phyloP scores from a whole-genome alignment of 1,140 invertebrate genomes.

The Cardiocondyla obscurior region DNA sequence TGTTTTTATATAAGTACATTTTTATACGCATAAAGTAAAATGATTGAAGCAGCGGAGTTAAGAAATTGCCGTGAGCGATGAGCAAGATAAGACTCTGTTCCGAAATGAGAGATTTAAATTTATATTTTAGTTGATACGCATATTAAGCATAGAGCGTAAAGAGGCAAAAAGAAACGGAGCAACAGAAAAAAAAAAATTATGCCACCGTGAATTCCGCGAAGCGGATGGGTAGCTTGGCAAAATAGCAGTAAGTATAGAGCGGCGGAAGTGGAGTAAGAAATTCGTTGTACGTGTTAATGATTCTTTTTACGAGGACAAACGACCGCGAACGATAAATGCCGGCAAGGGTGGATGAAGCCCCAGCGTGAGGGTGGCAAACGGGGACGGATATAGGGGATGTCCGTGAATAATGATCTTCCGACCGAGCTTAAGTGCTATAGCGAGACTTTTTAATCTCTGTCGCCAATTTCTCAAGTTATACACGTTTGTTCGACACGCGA shows the following conservation, averaged over 20 bases:
- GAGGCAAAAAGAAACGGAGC: slow-evolving; percentile 37
- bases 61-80: background rate
- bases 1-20: background rate
- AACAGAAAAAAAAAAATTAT: slow-evolving; percentile 10
- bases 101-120: background rate
- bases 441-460: slow-evolving; percentile 48
- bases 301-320: slow-evolving; percentile 72
- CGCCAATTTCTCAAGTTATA: background rate
- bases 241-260: background rate
- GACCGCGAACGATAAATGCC: slow-evolving; percentile 61
- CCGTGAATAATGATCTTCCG: slow-evolving; percentile 62
- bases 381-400: background rate
- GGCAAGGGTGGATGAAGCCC: background rate
- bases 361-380: background rate
- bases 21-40: background rate
- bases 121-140: too few species aligned
- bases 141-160: background rate
- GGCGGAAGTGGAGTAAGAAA: slow-evolving; percentile 60
- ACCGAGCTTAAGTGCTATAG: background rate
- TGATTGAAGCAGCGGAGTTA: background rate
- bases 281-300: slow-evolving; percentile 67
- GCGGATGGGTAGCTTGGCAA: background rate
- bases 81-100: background rate
- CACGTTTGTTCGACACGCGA: background rate
- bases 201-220: slow-evolving; percentile 4